Evolutionary conservation across 2,113 vertebrate genomes (phyloP).

Genomic region (Pungitius pungitius): DNA sequence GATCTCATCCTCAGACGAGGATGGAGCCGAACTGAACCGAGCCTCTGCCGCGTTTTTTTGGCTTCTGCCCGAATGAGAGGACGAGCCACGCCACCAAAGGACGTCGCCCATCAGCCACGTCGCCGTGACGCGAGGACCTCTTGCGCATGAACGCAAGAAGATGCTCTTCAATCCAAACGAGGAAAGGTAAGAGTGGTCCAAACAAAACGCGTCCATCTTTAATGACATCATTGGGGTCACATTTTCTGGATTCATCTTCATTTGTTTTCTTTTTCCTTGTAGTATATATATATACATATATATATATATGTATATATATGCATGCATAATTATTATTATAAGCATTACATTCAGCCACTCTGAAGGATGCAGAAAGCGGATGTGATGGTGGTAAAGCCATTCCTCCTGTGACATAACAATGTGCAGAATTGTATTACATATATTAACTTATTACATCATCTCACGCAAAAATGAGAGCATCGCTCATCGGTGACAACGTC

Average conservation of each 20-base stretch:
- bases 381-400: not conserved
- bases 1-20: conserved; percentile 19
- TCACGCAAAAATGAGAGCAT: conserved; percentile 29
- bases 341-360: conserved; percentile 1
- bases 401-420: conserved; percentile 2
- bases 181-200: not conserved
- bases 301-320: too few relatives aligned
- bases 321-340: not conserved
- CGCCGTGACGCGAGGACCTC: not conserved
- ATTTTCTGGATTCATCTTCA: not conserved
- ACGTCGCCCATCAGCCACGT: too few relatives aligned
- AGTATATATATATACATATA: too few relatives aligned
- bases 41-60: not conserved
- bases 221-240: not conserved
- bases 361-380: not conserved
- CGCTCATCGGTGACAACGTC: conserved; percentile 15
- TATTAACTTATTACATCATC: conserved; percentile 39
- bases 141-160: not conserved
- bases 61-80: not conserved
- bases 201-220: not conserved
- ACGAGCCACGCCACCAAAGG: not conserved
- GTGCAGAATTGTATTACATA: conserved; percentile 15
- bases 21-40: too few relatives aligned
- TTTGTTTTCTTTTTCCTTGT: not conserved
- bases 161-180: not conserved